A percentile compares a stretch with the other conserved stretches of the same genome.
Conservation (phyloP, 2,113 vertebrate species). For the Ceratotherium simum region DNA sequence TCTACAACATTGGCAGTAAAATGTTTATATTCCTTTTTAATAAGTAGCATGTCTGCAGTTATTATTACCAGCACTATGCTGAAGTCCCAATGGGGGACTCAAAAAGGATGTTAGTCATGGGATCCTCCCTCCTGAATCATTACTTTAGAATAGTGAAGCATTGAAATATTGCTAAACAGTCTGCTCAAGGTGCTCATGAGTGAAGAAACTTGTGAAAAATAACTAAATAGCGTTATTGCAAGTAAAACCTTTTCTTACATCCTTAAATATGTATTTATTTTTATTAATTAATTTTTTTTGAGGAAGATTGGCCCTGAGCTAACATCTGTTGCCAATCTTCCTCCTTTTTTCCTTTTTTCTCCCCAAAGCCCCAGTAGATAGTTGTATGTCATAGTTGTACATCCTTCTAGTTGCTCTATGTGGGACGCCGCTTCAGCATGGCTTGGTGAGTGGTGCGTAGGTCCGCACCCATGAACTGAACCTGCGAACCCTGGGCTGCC, state of each 20-base stretch:
- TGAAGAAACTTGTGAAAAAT: slow-evolving; percentile 2
- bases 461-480: no score
- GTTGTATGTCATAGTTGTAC: no score
- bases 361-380: no score
- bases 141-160: slow-evolving; percentile 35
- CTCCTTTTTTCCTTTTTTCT: no score
- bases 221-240: not conserved
- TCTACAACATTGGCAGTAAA: not conserved
- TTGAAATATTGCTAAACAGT: slow-evolving; percentile 25
- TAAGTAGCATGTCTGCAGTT: not conserved
- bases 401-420: no score
- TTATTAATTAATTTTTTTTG: no score
- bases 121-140: not conserved
- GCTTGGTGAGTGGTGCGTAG: no score
- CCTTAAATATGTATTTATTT: slow-evolving; percentile 56
- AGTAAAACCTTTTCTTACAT: not conserved
- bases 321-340: no score
- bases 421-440: no score
- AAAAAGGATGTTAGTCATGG: not conserved
- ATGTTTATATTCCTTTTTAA: slow-evolving; percentile 9
- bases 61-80: not conserved
- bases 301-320: no score
- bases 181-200: not conserved
- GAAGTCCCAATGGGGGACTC: not conserved
- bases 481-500: no score